phyloP scores from a whole-genome alignment of 2,113 vertebrate species.

The Numenius arquata region DNA sequence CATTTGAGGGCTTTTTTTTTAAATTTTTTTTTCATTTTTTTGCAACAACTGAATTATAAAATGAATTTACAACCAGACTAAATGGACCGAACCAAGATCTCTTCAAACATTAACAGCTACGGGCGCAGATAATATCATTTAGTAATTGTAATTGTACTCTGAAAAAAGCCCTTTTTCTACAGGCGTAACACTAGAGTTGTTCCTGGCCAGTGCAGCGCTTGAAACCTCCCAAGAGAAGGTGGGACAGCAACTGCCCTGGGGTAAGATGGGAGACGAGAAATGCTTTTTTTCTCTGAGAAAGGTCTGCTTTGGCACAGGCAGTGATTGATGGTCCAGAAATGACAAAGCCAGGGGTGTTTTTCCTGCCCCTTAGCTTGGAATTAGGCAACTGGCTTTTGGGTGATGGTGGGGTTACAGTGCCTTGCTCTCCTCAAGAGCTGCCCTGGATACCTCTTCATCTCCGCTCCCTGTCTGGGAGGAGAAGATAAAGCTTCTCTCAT shows the following conservation, averaged over 20 bases:
- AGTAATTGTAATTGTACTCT: neutral
- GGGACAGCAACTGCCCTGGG: fast-evolving
- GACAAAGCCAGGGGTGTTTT: neutral
- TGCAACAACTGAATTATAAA: neutral
- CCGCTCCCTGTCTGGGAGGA: neutral
- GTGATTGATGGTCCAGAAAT: neutral
- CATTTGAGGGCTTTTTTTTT: neutral
- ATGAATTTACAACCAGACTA: neutral
- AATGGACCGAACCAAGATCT: neutral
- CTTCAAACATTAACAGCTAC: neutral
- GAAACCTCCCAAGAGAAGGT: neutral
- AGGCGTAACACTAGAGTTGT: fast-evolving
- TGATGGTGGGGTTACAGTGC: neutral
- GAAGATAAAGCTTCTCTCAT: neutral
- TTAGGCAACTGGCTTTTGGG: neutral
- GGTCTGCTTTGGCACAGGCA: neutral
- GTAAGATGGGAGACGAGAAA: neutral
- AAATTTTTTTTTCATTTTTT: neutral
- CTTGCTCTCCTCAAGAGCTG: neutral
- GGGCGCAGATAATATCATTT: neutral
- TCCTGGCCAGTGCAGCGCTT: neutral
- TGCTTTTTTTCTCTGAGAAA: neutral
- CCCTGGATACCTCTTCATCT: neutral
- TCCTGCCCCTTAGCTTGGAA: neutral
- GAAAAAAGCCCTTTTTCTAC: neutral